These are phyloP conservation scores for Caranx ignobilis DNA, from an alignment of 2,113 vertebrate species.

Conservation along the genomic window DNA sequence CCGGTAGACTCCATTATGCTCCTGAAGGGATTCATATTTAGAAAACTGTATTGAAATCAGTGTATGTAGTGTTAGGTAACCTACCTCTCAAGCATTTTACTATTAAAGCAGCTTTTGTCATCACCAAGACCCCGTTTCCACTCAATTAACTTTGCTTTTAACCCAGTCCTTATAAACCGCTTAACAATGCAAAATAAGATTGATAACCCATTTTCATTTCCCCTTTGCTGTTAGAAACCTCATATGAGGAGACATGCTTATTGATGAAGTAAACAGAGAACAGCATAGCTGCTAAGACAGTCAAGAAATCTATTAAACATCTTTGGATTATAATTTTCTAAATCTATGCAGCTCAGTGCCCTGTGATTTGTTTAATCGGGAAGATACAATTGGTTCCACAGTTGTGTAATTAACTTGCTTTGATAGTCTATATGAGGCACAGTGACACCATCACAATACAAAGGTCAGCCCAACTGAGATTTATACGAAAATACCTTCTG, in stretches of 20 bases:
- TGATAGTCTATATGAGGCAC: not conserved
- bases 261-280: not conserved
- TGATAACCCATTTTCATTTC: not conserved
- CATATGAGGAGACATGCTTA: not conserved
- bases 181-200: not conserved
- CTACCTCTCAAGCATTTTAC: not conserved
- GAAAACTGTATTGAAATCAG: not conserved
- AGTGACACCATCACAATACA: not conserved
- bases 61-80: not conserved
- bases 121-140: not conserved
- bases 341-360: not conserved
- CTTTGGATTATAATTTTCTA: not conserved
- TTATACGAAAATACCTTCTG: slow-evolving; percentile 55
- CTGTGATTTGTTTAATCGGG: not conserved
- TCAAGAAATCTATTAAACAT: not conserved
- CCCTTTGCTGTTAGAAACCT: not conserved
- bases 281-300: slow-evolving; percentile 4
- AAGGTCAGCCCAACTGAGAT: not conserved
- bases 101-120: not conserved
- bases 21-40: slow-evolving; percentile 33
- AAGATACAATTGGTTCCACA: slow-evolving; percentile 6
- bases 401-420: not conserved
- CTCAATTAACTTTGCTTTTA: not conserved
- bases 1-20: slow-evolving; percentile 81
- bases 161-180: not conserved